Conservation (phyloP, 2,113 vertebrate species). For the Osmerus eperlanus region DNA sequence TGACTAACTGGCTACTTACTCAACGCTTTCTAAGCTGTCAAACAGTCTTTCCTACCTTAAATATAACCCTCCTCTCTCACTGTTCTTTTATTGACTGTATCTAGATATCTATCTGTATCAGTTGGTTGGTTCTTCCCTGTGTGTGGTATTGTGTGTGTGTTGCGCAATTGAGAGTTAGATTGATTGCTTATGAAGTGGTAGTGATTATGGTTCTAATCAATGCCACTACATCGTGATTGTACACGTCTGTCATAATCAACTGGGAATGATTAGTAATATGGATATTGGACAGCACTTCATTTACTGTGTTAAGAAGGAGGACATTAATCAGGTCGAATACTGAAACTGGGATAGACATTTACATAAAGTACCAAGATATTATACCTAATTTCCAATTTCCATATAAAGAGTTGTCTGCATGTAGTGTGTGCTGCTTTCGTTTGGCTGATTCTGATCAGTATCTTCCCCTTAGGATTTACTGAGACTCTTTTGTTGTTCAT, state of each 20-base stretch:
- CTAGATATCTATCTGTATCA: too few relatives aligned
- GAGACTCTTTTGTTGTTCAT: constrained; percentile 26
- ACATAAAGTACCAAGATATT: background rate
- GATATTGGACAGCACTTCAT: constrained; percentile 27
- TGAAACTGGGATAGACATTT: constrained; percentile 37
- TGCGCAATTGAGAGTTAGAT: constrained; percentile 5
- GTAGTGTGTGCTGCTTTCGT: background rate
- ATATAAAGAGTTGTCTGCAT: background rate
- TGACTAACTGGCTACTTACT: constrained; percentile 7
- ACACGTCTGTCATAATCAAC: constrained; percentile 20
- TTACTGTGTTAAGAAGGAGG: constrained; percentile 26
- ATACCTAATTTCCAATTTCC: background rate
- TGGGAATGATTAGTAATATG: constrained; percentile 29
- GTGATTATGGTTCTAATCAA: constrained; percentile 34
- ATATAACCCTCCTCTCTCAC: background rate
- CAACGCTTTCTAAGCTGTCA: constrained; percentile 31
- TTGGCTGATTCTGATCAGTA: background rate
- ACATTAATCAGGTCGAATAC: constrained; percentile 18
- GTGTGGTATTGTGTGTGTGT: background rate
- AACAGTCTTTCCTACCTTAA: constrained; percentile 6
- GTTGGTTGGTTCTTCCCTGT: background rate
- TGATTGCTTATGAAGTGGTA: constrained; percentile 32
- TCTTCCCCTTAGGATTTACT: background rate
- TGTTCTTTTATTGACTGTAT: too few relatives aligned
- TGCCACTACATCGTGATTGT: constrained; percentile 6